Evolutionary conservation across 2,888 invertebrate species (phyloP).

Genomic region (Uropetala carovei): DNA sequence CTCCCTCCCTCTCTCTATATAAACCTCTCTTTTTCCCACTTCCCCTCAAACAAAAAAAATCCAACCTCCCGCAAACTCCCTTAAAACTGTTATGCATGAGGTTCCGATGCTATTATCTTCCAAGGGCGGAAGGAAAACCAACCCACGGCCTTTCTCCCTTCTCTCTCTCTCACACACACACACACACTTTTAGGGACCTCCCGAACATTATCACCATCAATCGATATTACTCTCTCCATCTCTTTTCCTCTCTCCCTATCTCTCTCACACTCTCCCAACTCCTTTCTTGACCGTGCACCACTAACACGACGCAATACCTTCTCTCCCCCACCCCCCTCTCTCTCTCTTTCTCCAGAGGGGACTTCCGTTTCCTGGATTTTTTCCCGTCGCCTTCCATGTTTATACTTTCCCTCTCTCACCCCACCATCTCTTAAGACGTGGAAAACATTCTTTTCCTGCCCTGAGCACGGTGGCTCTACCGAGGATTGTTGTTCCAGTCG

Average conservation of each 20-base stretch:
- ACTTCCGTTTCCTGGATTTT: background rate
- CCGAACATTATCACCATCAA: background rate
- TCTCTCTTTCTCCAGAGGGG: background rate
- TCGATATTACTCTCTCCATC: background rate
- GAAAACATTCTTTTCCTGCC: constrained; percentile 16
- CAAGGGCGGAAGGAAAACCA: constrained; percentile 36
- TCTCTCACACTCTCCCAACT: background rate
- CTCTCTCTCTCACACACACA: background rate
- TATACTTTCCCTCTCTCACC: background rate
- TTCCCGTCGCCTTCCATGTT: background rate
- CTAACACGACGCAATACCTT: background rate
- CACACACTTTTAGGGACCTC: background rate
- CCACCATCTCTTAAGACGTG: background rate
- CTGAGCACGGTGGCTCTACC: background rate
- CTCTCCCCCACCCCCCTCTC: background rate
- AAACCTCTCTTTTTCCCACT: background rate
- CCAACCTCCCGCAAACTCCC: background rate
- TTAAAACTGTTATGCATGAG: constrained; percentile 27
- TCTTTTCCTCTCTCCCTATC: background rate
- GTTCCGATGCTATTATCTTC: constrained; percentile 14
- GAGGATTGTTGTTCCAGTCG: background rate
- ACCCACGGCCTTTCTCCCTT: background rate
- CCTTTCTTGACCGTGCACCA: background rate
- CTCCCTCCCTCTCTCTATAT: background rate
- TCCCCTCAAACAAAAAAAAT: background rate